Evolutionary conservation across 2,888 invertebrate species (phyloP), one percentile per base, ranked within the genome.

Genomic region (Macaria notata): DNA sequence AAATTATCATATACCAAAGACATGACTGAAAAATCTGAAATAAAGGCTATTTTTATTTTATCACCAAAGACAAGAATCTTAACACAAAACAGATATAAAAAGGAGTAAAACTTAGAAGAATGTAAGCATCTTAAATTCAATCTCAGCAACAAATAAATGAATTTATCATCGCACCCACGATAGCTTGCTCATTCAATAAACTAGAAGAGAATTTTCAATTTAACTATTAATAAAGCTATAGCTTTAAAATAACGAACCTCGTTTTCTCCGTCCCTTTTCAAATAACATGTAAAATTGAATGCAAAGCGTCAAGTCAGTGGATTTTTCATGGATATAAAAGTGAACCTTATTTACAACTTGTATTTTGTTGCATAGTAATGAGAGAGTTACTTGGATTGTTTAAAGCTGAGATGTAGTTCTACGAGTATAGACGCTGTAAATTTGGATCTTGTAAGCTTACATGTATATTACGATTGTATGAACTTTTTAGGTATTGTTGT

Each of bases 291-390:
- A 58, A 62, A 62, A 66, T 66, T 66, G 64, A 66, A 64, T 61
- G 50, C 59, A 45, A 49, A 36, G 31, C 29, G 49, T 49, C 53
- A 47, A 59, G 61, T 59, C 63, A 52, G 53, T 61, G 64, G 60
- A 60, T 61, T 56, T 41, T 57, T 62, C 45, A 48, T 46, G 59
- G 61, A 59, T 61, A 62, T 60, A 47, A 52, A 58, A 48, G 65
- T 65, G 69, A 64, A 62, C 62, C 61, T 69, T 67, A 58, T 68
- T 68, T 68, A 66, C 67, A 67, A 70, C 65, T 70, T 65, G 65
- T 72, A 69, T 70, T 71, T 75, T n/a, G n/a, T 73, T 71, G 72
- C 71, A 68, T 72, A 67, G 71, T 76, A 78, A 77, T 78, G 73
- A 75, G 65, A 63, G 56, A 50, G 54, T 56, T 66, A 67, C 69